Conservation (phyloP, 1,140 invertebrate species). For the Bombus impatiens region DNA sequence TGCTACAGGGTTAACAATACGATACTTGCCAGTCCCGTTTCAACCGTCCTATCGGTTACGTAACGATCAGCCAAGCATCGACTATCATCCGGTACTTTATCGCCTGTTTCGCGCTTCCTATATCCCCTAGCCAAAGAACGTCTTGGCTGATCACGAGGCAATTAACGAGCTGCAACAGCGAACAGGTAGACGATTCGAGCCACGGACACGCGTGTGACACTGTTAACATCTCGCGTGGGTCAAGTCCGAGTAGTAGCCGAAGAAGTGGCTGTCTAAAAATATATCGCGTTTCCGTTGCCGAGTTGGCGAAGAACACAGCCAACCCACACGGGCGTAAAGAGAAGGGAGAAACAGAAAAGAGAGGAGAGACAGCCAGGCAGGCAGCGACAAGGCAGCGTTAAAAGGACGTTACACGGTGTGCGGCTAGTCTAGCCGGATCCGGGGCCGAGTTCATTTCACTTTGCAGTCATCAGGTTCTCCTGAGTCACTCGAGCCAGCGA, state of each 20-base stretch:
- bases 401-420: conserved; percentile 65
- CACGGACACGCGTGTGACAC: conserved; percentile 22
- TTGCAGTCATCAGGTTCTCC: conserved; percentile 68
- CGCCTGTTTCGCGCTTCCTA: not conserved
- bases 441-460: conserved; percentile 73
- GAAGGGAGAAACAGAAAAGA: not conserved
- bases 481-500: conserved; percentile 71
- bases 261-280: conserved; percentile 51
- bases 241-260: conserved; percentile 47
- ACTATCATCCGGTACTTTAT: not conserved
- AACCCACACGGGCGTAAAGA: not conserved
- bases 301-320: not conserved
- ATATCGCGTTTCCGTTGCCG: conserved; percentile 52
- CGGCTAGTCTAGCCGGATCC: conserved; percentile 63
- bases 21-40: not conserved
- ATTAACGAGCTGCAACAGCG: not conserved
- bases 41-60: not conserved
- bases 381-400: conserved; percentile 54
- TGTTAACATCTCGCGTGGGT: conserved; percentile 47
- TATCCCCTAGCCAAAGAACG: not conserved
- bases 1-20: not conserved
- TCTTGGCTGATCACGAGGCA: not conserved
- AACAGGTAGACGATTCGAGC: conserved; percentile 2
- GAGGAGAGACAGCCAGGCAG: conserved; percentile 24
- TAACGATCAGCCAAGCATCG: not conserved